Conservation (phyloP, 2,113 vertebrate species). For the Phylloscopus trochiloides region DNA sequence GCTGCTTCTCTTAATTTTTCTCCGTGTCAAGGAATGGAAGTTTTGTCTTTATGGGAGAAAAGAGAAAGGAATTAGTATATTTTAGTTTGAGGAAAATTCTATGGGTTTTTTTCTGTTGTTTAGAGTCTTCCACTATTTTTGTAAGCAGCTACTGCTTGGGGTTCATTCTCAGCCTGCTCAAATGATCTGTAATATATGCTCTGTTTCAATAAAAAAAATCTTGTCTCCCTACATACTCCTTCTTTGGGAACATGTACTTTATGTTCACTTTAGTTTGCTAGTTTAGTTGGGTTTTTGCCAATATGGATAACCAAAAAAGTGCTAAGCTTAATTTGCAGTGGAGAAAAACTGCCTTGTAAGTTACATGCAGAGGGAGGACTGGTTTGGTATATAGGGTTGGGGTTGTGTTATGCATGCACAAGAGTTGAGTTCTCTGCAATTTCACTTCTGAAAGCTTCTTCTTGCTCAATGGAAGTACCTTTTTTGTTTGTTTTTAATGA, state of each 20-base stretch:
- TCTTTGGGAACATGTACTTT: background rate
- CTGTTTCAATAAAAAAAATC: background rate
- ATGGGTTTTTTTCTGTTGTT: background rate
- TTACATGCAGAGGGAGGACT: background rate
- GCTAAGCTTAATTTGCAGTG: background rate
- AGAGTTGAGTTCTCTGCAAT: background rate
- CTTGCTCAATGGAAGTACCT: background rate
- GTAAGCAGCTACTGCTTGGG: background rate
- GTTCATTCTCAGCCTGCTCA: background rate
- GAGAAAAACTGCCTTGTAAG: background rate
- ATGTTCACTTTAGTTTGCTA: background rate
- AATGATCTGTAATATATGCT: background rate
- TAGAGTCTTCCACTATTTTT: background rate
- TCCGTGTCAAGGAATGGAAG: background rate
- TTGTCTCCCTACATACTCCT: background rate
- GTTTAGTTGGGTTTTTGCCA: background rate
- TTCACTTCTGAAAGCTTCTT: background rate
- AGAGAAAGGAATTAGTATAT: background rate
- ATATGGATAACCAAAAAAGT: background rate
- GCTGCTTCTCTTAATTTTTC: background rate
- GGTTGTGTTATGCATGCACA: rapidly evolving
- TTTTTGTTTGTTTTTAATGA: background rate
- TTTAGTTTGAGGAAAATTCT: background rate
- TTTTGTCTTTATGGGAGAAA: background rate
- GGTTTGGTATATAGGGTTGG: background rate